Conservation (phyloP, 2,888 invertebrate species). For the Byasa hedistus region DNA sequence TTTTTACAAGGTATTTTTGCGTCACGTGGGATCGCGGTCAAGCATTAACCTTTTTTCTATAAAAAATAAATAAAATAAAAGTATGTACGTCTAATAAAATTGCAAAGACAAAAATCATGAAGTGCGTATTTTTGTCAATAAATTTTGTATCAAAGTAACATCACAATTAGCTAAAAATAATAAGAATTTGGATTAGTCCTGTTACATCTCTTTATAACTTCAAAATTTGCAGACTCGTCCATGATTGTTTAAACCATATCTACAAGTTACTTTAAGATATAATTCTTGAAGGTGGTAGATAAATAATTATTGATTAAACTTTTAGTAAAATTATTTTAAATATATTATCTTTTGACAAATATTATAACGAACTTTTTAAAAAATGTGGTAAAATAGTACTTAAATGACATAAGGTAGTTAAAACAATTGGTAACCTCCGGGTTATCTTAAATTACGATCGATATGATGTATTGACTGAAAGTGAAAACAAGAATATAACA, state of each 20-base stretch:
- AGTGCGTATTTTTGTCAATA: too few relatives aligned
- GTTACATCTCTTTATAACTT: not conserved
- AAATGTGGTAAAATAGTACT: not conserved
- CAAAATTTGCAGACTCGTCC: not conserved
- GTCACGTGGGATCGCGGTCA: too few relatives aligned
- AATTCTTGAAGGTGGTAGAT: too few relatives aligned
- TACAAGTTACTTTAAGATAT: too few relatives aligned
- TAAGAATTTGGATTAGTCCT: not conserved
- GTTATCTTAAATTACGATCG: conserved; percentile 12
- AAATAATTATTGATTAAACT: not conserved
- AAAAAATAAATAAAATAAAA: too few relatives aligned
- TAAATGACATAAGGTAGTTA: conserved; percentile 4
- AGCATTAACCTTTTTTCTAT: too few relatives aligned
- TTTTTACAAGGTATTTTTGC: too few relatives aligned
- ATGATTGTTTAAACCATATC: not conserved
- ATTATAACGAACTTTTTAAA: too few relatives aligned
- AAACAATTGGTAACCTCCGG: conserved; percentile 10
- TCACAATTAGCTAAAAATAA: not conserved
- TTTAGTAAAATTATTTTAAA: not conserved
- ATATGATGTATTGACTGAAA: conserved; percentile 16
- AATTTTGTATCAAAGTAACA: not conserved
- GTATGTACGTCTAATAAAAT: too few relatives aligned
- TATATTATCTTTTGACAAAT: too few relatives aligned
- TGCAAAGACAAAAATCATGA: too few relatives aligned
- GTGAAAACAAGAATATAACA: conserved; percentile 21